Evolutionary conservation across 2,888 invertebrate species (phyloP).

Genomic region (Tinea trinotella): DNA sequence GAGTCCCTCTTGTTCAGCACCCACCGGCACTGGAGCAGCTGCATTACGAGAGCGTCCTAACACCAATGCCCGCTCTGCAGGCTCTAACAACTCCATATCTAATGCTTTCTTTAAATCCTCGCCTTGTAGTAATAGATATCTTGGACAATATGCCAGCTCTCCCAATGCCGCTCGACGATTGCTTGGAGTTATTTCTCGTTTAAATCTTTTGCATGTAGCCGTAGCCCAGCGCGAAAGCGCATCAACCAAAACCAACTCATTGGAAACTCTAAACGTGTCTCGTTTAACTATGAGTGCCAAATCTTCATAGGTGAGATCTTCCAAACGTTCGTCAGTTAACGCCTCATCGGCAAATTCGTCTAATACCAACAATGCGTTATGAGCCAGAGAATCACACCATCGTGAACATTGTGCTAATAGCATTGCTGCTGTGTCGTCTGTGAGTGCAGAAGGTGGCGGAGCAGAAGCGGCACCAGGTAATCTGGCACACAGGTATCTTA

Average conservation of each 20-base stretch:
- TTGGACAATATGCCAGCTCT: conserved; percentile 72
- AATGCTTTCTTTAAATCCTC: conserved; percentile 75
- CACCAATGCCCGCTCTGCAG: conserved; percentile 59
- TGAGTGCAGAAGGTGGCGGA: conserved; percentile 57
- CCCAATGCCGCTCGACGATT: conserved; percentile 62
- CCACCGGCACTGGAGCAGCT: conserved; percentile 58
- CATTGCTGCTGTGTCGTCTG: conserved; percentile 48
- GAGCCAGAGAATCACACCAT: conserved; percentile 75
- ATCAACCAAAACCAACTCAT: conserved; percentile 74
- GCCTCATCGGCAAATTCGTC: conserved; percentile 59
- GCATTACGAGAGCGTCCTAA: conserved; percentile 52
- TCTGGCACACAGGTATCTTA: conserved; percentile 60
- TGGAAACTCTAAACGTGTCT: conserved; percentile 76
- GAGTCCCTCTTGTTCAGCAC: conserved; percentile 56
- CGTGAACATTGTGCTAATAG: conserved; percentile 58
- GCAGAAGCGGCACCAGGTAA: conserved; percentile 62
- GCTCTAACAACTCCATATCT: conserved; percentile 53
- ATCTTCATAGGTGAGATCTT: conserved; percentile 76
- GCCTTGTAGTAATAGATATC: conserved; percentile 77
- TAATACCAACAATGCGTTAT: conserved; percentile 74
- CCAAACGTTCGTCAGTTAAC: conserved; percentile 50
- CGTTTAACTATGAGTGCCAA: conserved; percentile 76
- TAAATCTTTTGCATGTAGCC: conserved; percentile 56
- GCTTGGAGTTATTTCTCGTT: conserved; percentile 54
- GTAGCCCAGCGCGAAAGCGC: conserved; percentile 73